Percentiles rank a stretch among this genome's conserved stretches.
Evolutionary conservation across 2,113 vertebrate genomes (phyloP).

Genomic region (Plecturocebus donacophilus): DNA sequence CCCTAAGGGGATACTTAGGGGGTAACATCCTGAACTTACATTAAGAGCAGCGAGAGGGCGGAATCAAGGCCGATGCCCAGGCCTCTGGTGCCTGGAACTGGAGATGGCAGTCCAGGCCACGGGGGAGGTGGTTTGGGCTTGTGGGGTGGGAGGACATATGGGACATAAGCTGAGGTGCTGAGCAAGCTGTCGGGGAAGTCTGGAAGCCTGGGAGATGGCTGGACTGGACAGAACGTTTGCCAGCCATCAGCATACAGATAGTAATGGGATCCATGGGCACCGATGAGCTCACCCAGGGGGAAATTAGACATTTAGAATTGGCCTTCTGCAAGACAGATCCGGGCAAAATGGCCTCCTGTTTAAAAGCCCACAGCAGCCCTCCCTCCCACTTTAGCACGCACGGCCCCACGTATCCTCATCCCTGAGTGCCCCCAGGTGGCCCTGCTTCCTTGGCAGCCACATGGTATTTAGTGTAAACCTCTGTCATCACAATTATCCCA

Average conservation of each 20-base stretch:
- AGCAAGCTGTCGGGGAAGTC: not conserved
- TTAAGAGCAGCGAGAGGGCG: no score
- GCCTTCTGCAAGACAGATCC: not conserved
- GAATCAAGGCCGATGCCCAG: accelerated
- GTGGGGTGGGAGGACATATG: not conserved
- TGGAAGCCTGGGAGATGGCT: not conserved
- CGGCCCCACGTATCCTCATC: not conserved
- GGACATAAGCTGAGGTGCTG: accelerated
- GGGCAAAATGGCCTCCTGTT: not conserved
- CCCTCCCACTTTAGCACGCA: accelerated
- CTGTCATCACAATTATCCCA: accelerated
- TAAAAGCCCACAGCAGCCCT: not conserved
- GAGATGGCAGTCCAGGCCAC: no score
- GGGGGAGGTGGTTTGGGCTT: not conserved
- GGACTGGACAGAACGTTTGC: not conserved
- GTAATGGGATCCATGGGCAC: accelerated
- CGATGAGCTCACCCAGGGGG: not conserved
- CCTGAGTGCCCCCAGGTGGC: accelerated
- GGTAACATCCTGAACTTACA: not conserved
- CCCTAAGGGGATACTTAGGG: not conserved
- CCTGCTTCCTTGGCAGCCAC: not conserved
- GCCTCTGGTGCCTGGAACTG: no score
- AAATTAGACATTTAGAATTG: accelerated
- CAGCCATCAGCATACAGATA: accelerated
- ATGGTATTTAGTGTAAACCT: not conserved